Evolutionary conservation across 2,888 invertebrate species (phyloP), one percentile per base, ranked within the genome.

Genomic region (Melitaea athalia): DNA sequence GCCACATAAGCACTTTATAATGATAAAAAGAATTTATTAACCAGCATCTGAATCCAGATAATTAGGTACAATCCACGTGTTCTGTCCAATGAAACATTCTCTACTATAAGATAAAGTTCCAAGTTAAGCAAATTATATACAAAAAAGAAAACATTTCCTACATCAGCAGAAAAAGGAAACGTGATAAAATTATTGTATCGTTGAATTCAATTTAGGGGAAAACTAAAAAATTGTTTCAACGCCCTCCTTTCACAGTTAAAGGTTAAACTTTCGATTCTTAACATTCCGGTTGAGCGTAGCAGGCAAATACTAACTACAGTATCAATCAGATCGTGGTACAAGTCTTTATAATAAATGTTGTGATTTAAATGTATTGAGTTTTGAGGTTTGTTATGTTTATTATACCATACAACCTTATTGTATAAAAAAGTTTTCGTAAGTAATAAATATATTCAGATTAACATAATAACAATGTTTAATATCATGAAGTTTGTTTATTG

Each of bases 221-320:
- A 70, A 63, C 64, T 65, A 63, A 70, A 68, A 69, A 72, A 72
- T 61, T 64, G 59, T 65, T 65, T 57, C 65, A 42, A 65, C 64
- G 68, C 67, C 68, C 64, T 65, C 67, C 47, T 70, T 63, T 47
- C 60, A 55, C 59, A 38, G 45, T 60, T 52, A 52, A 76, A 83
- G 81, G 80, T 85, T 82, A 81, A 81, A 81, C 83, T 81, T 82
- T 80, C 80, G 80, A 82, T 79, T 81, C 77, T 84, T 67, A 70
- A 79, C 84, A 86, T 87, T 86, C 83, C 73, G 73, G 79, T 73
- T 77, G 79, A 81, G 81, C 82, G 81, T 83, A 87, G 78, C 78
- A 81, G 84, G 80, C 79, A 85, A 85, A 85, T 84, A 84, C 83
- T 82, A 85, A 81, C 52, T 38, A 47, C 57, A 75, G 74, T 72